phyloP scores from a whole-genome alignment of 2,888 invertebrate species.

The Hemaris fuciformis region DNA sequence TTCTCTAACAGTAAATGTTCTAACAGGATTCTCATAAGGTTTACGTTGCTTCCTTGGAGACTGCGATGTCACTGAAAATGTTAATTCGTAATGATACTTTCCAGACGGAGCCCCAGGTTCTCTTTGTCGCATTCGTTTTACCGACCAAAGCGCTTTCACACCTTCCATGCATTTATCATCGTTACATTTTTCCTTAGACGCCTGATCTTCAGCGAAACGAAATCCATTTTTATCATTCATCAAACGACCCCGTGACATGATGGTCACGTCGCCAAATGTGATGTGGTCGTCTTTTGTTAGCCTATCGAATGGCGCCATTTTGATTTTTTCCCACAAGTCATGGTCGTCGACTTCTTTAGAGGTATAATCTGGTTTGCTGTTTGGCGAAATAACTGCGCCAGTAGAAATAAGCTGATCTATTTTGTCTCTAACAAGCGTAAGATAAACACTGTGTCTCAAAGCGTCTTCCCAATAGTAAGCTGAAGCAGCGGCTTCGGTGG shows the following conservation, averaged over 20 bases:
- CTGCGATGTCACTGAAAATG: slow-evolving; percentile 83
- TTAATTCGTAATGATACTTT: slow-evolving; percentile 83
- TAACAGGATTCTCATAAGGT: slow-evolving; percentile 78
- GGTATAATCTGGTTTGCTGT: slow-evolving; percentile 44
- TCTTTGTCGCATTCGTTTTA: slow-evolving; percentile 85
- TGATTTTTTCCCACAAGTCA: slow-evolving; percentile 75
- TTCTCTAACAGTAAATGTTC: slow-evolving; percentile 84
- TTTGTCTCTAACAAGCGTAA: slow-evolving; percentile 82
- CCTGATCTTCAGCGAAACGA: slow-evolving; percentile 79
- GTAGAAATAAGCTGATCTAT: slow-evolving; percentile 74
- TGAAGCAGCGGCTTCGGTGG: slow-evolving; percentile 45
- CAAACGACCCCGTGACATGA: slow-evolving; percentile 84
- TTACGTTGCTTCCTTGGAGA: slow-evolving; percentile 70
- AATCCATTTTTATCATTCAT: slow-evolving; percentile 77
- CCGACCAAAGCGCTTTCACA: slow-evolving; percentile 85
- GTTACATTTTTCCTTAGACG: slow-evolving; percentile 51
- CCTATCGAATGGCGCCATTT: slow-evolving; percentile 69
- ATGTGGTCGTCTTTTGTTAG: slow-evolving; percentile 40
- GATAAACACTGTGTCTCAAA: slow-evolving; percentile 84
- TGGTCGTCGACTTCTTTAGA: slow-evolving; percentile 65
- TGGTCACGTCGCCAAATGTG: slow-evolving; percentile 83
- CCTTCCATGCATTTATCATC: slow-evolving; percentile 75
- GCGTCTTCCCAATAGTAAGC: slow-evolving; percentile 85
- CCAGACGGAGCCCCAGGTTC: slow-evolving; percentile 70
- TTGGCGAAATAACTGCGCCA: slow-evolving; percentile 48